These are phyloP conservation scores for Eretmocerus hayati DNA, from an alignment of 2,888 invertebrate genomes.

Conservation along the genomic window DNA sequence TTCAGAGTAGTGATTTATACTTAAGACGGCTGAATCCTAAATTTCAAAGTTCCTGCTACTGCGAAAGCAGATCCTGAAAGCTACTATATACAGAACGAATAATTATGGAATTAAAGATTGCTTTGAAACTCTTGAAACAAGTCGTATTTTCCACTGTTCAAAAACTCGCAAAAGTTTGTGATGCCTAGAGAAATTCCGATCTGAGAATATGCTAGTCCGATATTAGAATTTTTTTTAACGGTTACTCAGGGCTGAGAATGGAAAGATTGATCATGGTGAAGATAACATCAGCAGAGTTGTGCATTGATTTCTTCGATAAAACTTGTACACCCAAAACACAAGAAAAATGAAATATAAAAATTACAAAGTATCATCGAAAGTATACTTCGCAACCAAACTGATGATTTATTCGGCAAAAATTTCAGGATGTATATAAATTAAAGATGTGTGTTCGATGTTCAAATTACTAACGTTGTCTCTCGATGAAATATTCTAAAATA, in stretches of 20 bases:
- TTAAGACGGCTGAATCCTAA: slow-evolving; percentile 20
- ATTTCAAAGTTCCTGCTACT: slow-evolving; percentile 22
- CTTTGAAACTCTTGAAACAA: slow-evolving; percentile 11
- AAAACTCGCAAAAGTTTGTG: too few species aligned
- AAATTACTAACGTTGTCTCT: slow-evolving; percentile 39
- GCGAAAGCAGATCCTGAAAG: too few species aligned
- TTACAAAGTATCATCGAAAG: too few species aligned
- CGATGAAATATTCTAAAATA: slow-evolving; percentile 29
- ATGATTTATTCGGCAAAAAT: slow-evolving; percentile 45
- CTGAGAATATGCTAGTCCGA: too few species aligned
- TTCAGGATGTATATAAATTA: slow-evolving; percentile 46
- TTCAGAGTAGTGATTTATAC: slow-evolving; percentile 14
- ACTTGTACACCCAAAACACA: slow-evolving; percentile 13
- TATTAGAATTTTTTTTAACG: too few species aligned
- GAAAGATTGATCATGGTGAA: too few species aligned
- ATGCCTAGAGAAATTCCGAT: too few species aligned
- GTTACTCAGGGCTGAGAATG: too few species aligned
- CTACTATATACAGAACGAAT: too few species aligned
- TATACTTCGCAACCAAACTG: too few species aligned
- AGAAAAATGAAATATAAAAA: slow-evolving; percentile 29
- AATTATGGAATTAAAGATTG: slow-evolving; percentile 15
- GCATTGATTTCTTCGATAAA: slow-evolving; percentile 1
- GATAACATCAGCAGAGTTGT: neutral
- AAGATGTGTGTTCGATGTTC: slow-evolving; percentile 47
- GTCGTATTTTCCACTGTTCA: neutral